Percentiles rank a stretch among this genome's conserved stretches.
Conservation (phyloP, 2,113 vertebrate genomes). For the Bubo bubo region DNA sequence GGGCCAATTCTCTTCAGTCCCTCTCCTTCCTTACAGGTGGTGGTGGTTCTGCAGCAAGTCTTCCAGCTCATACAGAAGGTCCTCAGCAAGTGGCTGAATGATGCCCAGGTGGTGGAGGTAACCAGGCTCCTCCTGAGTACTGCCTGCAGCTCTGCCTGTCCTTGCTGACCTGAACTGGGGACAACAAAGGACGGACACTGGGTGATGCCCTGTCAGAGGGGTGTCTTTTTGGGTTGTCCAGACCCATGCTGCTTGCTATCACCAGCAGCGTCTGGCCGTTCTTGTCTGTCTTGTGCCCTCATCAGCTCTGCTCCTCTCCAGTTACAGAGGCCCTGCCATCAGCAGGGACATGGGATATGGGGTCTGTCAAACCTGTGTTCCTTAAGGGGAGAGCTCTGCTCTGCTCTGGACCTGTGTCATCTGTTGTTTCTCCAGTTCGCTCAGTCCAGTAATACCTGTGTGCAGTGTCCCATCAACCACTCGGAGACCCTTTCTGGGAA, state of each 20-base stretch:
- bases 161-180: not conserved
- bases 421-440: not conserved
- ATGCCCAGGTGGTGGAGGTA: slow-evolving; percentile 98
- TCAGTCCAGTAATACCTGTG: not conserved
- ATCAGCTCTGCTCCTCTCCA: not conserved
- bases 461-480: rapidly evolving
- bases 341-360: not conserved
- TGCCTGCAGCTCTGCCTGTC: not conserved
- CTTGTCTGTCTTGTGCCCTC: not conserved
- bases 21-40: slow-evolving; percentile 81
- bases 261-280: not conserved
- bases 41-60: slow-evolving; percentile 97
- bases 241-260: not conserved
- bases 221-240: not conserved
- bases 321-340: not conserved
- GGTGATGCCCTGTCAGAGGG: not conserved
- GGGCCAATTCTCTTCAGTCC: not conserved
- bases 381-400: not conserved
- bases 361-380: not conserved
- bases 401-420: not conserved
- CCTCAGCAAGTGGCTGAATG: slow-evolving; percentile 97
- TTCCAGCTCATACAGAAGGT: slow-evolving; percentile 98
- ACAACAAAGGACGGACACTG: not conserved
- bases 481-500: not conserved
- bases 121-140: not conserved